phyloP scores from a whole-genome alignment of 2,797 vertebrate genomes.

The Diglossa cyanea region DNA sequence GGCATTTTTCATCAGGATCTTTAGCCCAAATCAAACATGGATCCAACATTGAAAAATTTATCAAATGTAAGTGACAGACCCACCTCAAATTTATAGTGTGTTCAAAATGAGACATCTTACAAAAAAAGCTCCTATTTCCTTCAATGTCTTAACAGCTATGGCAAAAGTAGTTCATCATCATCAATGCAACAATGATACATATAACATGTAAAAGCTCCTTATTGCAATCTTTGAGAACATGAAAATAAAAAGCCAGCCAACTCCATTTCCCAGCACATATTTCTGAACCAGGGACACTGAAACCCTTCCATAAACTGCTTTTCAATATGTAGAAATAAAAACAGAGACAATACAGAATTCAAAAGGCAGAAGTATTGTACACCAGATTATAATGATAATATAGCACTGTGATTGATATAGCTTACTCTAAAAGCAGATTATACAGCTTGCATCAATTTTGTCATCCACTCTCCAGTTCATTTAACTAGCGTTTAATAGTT shows the following conservation, averaged over 20 bases:
- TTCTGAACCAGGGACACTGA: conserved; percentile 27
- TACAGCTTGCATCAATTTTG: conserved; percentile 54
- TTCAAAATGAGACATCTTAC: not conserved
- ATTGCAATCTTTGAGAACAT: not conserved
- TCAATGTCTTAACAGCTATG: conserved; percentile 5
- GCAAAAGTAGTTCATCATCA: not conserved
- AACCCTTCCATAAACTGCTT: conserved; percentile 6
- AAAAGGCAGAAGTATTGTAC: conserved; percentile 66
- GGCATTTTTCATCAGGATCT: conserved; percentile 38
- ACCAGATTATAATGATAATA: conserved; percentile 50
- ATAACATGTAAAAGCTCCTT: conserved; percentile 23
- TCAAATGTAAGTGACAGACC: not conserved
- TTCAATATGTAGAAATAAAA: conserved; percentile 28
- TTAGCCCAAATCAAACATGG: conserved; percentile 36
- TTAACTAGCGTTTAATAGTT: not conserved
- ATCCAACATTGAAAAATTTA: not conserved
- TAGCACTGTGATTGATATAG: conserved; percentile 44
- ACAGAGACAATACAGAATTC: conserved; percentile 47
- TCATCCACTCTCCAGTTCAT: conserved; percentile 24
- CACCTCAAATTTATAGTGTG: not conserved
- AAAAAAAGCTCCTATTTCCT: not conserved
- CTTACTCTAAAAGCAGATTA: conserved; percentile 66
- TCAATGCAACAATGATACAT: not conserved
- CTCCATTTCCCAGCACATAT: not conserved
- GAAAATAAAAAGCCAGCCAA: conserved; percentile 29